phyloP scores from a whole-genome alignment of 2,113 vertebrate genomes.

The Rhipidura dahli region DNA sequence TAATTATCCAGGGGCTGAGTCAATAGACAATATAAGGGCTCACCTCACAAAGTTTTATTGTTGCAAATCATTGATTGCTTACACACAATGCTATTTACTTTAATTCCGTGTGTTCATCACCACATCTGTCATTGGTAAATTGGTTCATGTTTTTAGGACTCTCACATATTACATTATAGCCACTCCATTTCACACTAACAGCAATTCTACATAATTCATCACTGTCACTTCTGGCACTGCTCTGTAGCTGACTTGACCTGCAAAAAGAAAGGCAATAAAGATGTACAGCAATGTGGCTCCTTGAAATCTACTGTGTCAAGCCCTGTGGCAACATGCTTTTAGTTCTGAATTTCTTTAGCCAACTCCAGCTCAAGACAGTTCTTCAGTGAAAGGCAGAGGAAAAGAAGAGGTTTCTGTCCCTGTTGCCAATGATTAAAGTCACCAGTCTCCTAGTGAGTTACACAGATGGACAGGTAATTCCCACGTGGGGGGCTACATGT shows the following conservation, averaged over 20 bases:
- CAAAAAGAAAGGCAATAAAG: constrained; percentile 43
- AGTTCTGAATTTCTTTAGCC: constrained; percentile 1
- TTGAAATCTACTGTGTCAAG: constrained; percentile 19
- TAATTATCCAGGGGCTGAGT: background rate
- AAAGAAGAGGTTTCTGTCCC: background rate
- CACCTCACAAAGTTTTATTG: constrained; percentile 15
- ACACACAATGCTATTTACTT: background rate
- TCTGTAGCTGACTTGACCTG: constrained; percentile 41
- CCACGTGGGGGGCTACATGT: background rate
- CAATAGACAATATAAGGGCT: background rate
- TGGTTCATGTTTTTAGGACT: constrained; percentile 52
- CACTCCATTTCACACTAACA: constrained; percentile 58
- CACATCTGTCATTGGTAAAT: constrained; percentile 34
- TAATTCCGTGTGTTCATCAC: constrained; percentile 41
- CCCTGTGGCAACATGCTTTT: background rate
- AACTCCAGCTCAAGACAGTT: background rate
- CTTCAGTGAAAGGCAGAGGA: background rate
- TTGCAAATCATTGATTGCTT: constrained; percentile 53
- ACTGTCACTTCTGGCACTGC: constrained; percentile 40
- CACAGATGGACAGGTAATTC: background rate
- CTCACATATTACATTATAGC: constrained; percentile 59
- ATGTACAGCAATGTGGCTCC: background rate
- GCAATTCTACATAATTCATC: constrained; percentile 51
- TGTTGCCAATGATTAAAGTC: background rate
- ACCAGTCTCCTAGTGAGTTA: background rate